Percentiles rank a stretch among this genome's conserved stretches.
Evolutionary conservation across 2,888 invertebrate species (phyloP).

Genomic region (Leucophenga montana): DNA sequence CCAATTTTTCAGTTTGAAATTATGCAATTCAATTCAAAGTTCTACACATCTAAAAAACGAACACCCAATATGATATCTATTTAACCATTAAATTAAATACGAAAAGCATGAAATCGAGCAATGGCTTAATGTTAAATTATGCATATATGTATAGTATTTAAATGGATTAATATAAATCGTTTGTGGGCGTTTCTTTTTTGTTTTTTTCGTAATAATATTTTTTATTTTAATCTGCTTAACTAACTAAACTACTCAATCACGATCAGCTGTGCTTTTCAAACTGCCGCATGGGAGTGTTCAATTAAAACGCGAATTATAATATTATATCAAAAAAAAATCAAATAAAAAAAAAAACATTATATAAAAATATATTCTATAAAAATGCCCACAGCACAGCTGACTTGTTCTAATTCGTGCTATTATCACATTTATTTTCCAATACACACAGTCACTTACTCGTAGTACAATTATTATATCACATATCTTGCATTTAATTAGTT

Average conservation of each 20-base stretch:
- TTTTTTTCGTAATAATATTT: too few species aligned
- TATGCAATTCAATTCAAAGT: too few species aligned
- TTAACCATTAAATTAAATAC: too few species aligned
- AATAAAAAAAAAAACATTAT: not conserved
- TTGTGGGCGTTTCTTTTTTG: too few species aligned
- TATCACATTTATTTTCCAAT: slow-evolving; percentile 9
- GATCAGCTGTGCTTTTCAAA: not conserved
- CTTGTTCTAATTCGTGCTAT: slow-evolving; percentile 13
- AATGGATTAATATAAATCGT: too few species aligned
- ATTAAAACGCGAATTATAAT: not conserved
- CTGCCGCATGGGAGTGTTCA: not conserved
- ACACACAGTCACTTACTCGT: not conserved
- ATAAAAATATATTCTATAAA: not conserved
- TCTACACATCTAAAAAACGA: too few species aligned
- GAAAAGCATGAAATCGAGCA: not conserved
- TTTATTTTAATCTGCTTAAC: too few species aligned
- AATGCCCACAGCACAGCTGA: not conserved
- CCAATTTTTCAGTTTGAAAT: too few species aligned
- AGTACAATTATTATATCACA: slow-evolving; percentile 15
- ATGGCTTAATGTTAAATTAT: too few species aligned
- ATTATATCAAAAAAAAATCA: too few species aligned
- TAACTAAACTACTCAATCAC: not conserved
- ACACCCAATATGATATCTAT: too few species aligned
- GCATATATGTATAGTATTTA: too few species aligned
- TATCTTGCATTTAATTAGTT: not conserved